Conservation (phyloP, 2,888 invertebrate species). For the Clunio marinus region DNA sequence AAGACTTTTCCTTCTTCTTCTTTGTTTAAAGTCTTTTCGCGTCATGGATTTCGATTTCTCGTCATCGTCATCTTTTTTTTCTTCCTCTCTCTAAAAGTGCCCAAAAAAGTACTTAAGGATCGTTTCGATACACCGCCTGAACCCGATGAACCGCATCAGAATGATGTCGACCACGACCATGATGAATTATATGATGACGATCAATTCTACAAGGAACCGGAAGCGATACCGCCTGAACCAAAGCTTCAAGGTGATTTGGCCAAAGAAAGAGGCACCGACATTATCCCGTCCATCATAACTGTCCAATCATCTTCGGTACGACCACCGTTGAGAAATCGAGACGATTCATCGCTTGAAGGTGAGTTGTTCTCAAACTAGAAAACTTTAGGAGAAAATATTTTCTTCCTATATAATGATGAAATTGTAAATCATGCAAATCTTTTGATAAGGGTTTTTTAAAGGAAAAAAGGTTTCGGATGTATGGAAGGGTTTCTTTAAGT, state of each 20-base stretch:
- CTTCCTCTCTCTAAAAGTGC: slow-evolving; percentile 58
- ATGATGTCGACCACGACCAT: slow-evolving; percentile 52
- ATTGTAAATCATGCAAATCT: neutral
- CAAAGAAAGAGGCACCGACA: neutral
- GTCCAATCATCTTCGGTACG: slow-evolving; percentile 15
- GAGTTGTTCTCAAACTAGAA: neutral
- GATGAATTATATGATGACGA: slow-evolving; percentile 57
- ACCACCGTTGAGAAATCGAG: slow-evolving; percentile 1
- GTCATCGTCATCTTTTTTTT: neutral
- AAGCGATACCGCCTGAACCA: slow-evolving; percentile 55
- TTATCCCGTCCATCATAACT: neutral
- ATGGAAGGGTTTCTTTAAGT: neutral
- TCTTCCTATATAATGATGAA: neutral
- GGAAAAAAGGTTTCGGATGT: neutral
- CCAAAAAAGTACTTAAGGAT: slow-evolving; percentile 76
- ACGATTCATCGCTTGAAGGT: slow-evolving; percentile 31
- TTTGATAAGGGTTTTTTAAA: too few relatives aligned
- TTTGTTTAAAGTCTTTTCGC: slow-evolving; percentile 37
- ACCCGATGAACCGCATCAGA: slow-evolving; percentile 66
- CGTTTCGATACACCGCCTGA: slow-evolving; percentile 74
- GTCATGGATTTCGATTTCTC: slow-evolving; percentile 33
- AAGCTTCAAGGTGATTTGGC: slow-evolving; percentile 51
- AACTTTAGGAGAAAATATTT: neutral
- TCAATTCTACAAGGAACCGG: slow-evolving; percentile 56
- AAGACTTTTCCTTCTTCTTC: slow-evolving; percentile 9